A percentile compares a stretch with the other conserved stretches of the same genome.
Conservation (phyloP, 2,113 vertebrate species). For the Crotalus tigris region DNA sequence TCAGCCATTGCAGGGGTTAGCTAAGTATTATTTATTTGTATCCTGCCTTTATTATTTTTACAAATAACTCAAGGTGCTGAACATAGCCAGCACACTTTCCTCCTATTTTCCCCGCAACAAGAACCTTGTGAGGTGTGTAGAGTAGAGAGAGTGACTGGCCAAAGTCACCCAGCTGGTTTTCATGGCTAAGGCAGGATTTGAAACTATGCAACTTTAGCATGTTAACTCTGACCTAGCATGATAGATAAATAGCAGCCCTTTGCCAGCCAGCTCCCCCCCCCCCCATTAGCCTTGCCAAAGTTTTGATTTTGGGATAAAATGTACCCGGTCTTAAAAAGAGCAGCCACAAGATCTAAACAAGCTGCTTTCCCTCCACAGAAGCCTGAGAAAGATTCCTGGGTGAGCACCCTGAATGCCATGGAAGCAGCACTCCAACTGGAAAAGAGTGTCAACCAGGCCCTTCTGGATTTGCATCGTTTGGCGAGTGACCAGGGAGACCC, state of each 20-base stretch:
- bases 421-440: slow-evolving; percentile 79
- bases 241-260: not conserved
- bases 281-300: not conserved
- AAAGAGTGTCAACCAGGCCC: slow-evolving; percentile 79
- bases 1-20: not conserved
- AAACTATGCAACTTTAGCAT: not conserved
- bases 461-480: slow-evolving; percentile 80
- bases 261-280: too few relatives aligned
- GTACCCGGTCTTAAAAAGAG: not conserved
- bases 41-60: not conserved
- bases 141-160: not conserved
- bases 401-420: slow-evolving; percentile 76
- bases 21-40: not conserved
- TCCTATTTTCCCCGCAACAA: not conserved
- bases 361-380: slow-evolving; percentile 51
- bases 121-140: not conserved
- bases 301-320: not conserved
- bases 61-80: not conserved
- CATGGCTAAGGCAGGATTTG: not conserved
- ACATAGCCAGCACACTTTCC: not conserved
- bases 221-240: not conserved
- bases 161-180: not conserved
- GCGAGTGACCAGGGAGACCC: slow-evolving; percentile 70
- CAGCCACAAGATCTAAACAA: not conserved
- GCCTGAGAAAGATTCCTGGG: slow-evolving; percentile 78